These are phyloP conservation scores for Schizothorax lantsangensis DNA, from an alignment of 2,797 vertebrate species.

Conservation along the genomic window DNA sequence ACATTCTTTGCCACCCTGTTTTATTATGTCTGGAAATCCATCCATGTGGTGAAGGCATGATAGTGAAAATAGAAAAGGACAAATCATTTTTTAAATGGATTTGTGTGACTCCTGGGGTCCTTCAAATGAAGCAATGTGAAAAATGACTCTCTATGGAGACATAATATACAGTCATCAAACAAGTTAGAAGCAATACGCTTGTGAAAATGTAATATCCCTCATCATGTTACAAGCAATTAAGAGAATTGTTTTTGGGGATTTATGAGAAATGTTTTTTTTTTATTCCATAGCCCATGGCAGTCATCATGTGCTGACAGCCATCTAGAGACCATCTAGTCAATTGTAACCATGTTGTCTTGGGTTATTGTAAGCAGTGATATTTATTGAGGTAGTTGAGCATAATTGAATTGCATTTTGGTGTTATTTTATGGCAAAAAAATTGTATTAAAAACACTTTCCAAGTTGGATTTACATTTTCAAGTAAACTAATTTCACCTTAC, in stretches of 20 bases:
- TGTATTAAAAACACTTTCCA: too few relatives aligned
- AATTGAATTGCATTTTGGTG: conserved; percentile 2
- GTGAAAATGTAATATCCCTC: neutral
- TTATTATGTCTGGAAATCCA: neutral
- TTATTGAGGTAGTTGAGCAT: neutral
- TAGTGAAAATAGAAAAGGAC: neutral
- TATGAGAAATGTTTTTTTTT: neutral
- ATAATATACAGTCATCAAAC: neutral
- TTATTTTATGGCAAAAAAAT: neutral
- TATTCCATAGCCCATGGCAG: neutral
- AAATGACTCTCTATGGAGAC: neutral
- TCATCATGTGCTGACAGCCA: neutral
- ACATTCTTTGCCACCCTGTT: neutral
- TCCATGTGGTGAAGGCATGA: neutral
- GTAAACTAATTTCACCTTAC: neutral
- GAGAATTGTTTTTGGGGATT: neutral
- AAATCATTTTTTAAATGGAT: neutral
- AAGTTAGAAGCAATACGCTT: neutral
- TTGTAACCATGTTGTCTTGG: neutral
- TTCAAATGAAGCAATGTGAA: neutral
- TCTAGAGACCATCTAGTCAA: neutral
- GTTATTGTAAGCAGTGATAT: neutral
- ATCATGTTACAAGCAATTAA: neutral
- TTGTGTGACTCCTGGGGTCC: neutral
- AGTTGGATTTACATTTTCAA: neutral